Evolutionary conservation across 2,113 vertebrate genomes (phyloP), one percentile per base, ranked within the genome.

Genomic region (Oryzias celebensis): DNA sequence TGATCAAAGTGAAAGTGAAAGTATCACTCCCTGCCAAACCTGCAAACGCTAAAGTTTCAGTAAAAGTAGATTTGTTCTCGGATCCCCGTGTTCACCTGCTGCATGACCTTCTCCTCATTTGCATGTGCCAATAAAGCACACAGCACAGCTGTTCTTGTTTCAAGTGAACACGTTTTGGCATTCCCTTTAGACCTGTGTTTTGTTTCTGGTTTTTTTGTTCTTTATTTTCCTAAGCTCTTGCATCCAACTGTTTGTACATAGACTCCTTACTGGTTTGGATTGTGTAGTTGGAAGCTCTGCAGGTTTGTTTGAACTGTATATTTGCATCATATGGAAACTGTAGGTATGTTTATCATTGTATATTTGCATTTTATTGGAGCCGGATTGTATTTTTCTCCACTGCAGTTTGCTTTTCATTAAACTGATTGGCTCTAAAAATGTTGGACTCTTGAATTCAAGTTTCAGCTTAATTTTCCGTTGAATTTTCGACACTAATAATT

Each of bases 401-500:
- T 73, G 73, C 81, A 86, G 69, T 88, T 87, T 47, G 83, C 79
- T 85, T 91, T 88, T 78, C 78, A 89, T 89, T 90, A 90, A 91
- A 76, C 22, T 20, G 43, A 80, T 73, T 67, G 44, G 58, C 65
- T 69, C 44, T 54, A 61, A 78, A 73, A 28, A 42, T 65, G 50
- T 65, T 0, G 0, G 18, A 45, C 12, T 20, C 1, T 54, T 61
- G 65, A 3, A 13, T 59, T 65, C 55, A 36, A 26, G 23, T 50
- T 55, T 56, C 45, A 65, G 45, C n/a, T 6, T n/a, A 6, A 28
- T 3, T 28, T 28, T 28, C 1, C 4, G 6, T 36, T 36, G 2
- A 36, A 36, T 36, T 36, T 31, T 31, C 31, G 6, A 31, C 31
- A 2, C 31, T 10, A 7, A 36, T 7, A 7, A 7, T 36, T 36